Evolutionary conservation across 1,140 invertebrate species (phyloP), one percentile per base, ranked within the genome.

Genomic region (Elymnias hypermnestra): DNA sequence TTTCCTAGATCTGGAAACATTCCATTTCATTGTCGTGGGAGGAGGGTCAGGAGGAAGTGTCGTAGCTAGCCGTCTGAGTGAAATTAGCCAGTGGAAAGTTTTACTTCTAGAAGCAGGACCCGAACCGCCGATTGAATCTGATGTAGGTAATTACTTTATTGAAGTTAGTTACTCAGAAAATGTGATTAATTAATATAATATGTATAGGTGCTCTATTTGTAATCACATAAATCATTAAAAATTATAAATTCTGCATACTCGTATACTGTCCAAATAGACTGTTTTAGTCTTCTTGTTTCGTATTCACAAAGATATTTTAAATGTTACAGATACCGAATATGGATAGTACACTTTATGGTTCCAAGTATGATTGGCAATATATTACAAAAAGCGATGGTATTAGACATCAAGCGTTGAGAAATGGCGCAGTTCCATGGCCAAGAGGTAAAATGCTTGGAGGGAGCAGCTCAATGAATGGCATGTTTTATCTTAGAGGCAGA

Each of bases 371-470:
- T 60, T 95, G 92, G 88, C 55, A 88, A 17, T 94, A 92, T 63
- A 59, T 79, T 19, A 56, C 49, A n/a, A 31, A 52, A 38, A 35
- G 37, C 19, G 40, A 36, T 66, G 2, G 83, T 87, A 2, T 90
- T 89, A 54, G 70, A 84, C 35, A 72, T 65, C 1, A 50, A 72
- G 44, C 75, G 18, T 5, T 39, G 9, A 31, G 29, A 2, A 55
- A 78, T 5, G 77, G 84, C 21, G 60, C 66, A 2, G 90, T 90
- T 38, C 70, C 75, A 37, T 92, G 91, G 90, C 84, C 90, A 0
- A 87, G 89, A 22, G 92, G 92, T 0, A 91, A 90, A 60, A 89
- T 89, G 35, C 59, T 94, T 1, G 95, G 95, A 2, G 95, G 95
- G 0, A 89, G 88, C 15, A 91, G 91, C 0, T 89, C 88, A 0